phyloP scores from a whole-genome alignment of 2,888 invertebrate species.

The Plagodis pulveraria region DNA sequence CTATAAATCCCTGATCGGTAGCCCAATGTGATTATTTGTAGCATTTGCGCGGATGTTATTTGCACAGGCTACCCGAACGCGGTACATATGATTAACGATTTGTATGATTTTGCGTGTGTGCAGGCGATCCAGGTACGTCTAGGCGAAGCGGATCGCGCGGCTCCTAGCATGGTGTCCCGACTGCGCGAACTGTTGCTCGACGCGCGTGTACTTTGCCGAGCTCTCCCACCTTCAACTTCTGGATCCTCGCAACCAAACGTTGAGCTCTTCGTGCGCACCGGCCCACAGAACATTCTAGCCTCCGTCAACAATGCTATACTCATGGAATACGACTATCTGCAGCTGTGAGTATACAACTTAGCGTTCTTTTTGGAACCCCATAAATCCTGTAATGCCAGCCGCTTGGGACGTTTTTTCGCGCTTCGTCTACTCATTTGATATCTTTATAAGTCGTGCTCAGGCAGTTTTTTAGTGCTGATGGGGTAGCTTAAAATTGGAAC shows the following conservation, averaged over 20 bases:
- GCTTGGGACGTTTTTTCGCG: no score
- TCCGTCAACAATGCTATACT: constrained; percentile 89
- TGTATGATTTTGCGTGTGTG: neutral
- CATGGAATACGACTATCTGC: constrained; percentile 85
- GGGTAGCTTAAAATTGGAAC: no score
- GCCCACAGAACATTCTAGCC: constrained; percentile 86
- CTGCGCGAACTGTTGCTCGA: constrained; percentile 85
- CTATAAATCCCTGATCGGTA: no score
- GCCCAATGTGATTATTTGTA: no score
- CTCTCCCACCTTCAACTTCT: constrained; percentile 47
- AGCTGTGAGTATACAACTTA: constrained; percentile 56
- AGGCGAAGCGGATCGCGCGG: constrained; percentile 83
- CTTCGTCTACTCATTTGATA: no score
- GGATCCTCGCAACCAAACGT: constrained; percentile 77
- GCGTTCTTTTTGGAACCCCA: neutral
- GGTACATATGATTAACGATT: neutral
- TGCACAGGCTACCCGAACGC: no score
- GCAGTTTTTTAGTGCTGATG: no score
- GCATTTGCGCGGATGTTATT: no score
- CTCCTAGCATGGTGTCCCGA: constrained; percentile 79
- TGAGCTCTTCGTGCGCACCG: constrained; percentile 89
- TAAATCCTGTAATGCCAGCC: neutral
- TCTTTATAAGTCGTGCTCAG: no score
- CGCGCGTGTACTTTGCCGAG: constrained; percentile 75
- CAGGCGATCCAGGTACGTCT: constrained; percentile 85